Evolutionary conservation across 35 echinoderm and acorn worm species (phyloP).

Genomic region (Heliocidaris tuberculata): DNA sequence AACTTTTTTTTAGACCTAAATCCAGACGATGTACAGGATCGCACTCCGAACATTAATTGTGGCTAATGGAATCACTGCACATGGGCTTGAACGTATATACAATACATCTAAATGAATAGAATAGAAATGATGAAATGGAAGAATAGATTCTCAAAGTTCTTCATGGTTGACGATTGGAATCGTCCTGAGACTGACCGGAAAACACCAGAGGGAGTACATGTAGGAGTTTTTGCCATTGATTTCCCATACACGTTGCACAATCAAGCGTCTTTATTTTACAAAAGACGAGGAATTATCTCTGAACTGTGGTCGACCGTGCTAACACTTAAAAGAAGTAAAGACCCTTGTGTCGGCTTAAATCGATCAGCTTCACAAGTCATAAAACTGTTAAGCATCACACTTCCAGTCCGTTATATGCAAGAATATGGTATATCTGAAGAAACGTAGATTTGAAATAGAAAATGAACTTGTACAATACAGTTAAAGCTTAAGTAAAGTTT

Average conservation of each 20-base stretch:
- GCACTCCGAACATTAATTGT: too few species aligned
- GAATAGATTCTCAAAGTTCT: too few species aligned
- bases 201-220: background rate
- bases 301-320: background rate
- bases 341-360: background rate
- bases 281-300: background rate
- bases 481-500: too few species aligned
- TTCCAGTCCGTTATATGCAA: background rate
- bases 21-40: too few species aligned
- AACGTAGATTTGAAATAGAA: too few species aligned
- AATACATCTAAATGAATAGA: too few species aligned
- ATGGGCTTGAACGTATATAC: too few species aligned
- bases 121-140: too few species aligned
- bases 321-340: conserved; percentile 15
- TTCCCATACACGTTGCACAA: background rate
- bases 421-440: background rate
- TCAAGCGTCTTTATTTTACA: conserved; percentile 21
- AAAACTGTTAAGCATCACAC: background rate
- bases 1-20: too few species aligned
- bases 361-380: conserved; percentile 23
- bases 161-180: too few species aligned
- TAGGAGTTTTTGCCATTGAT: conserved; percentile 21
- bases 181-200: background rate
- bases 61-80: too few species aligned
- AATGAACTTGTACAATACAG: too few species aligned